phyloP scores from a whole-genome alignment of 2,113 vertebrate genomes.

The Neodontobutis hainanensis region DNA sequence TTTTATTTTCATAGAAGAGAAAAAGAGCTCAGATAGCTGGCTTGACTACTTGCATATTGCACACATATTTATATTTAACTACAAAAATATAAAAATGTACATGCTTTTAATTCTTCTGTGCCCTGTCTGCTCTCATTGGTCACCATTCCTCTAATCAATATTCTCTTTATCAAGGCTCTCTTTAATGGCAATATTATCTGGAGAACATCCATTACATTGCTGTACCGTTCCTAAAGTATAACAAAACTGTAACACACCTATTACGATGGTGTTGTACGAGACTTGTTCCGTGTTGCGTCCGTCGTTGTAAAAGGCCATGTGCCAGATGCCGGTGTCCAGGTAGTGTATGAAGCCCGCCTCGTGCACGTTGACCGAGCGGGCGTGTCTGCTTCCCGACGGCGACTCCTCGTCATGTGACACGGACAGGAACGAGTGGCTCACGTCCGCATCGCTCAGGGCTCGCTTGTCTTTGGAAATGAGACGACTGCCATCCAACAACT shows the following conservation, averaged over 20 bases:
- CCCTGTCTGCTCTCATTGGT: too few relatives aligned
- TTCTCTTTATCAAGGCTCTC: too few relatives aligned
- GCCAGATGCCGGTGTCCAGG: slow-evolving; percentile 97
- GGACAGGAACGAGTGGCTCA: slow-evolving; percentile 71
- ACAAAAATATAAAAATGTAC: too few relatives aligned
- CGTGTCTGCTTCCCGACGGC: slow-evolving; percentile 64
- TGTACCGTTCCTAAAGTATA: too few relatives aligned
- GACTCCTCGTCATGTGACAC: slow-evolving; percentile 70
- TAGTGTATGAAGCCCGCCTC: slow-evolving; percentile 97
- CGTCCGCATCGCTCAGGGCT: slow-evolving; percentile 82
- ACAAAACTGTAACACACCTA: slow-evolving; percentile 82
- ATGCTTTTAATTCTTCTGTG: too few relatives aligned
- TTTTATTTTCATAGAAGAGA: too few relatives aligned
- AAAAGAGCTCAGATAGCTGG: too few relatives aligned
- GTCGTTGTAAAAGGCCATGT: slow-evolving; percentile 97
- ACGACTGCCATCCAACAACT: slow-evolving; percentile 93
- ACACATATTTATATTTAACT: too few relatives aligned
- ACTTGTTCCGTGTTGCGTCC: slow-evolving; percentile 92
- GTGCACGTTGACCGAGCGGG: slow-evolving; percentile 87
- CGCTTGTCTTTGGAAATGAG: slow-evolving; percentile 92
- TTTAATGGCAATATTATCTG: too few relatives aligned
- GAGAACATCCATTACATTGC: too few relatives aligned
- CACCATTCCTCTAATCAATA: too few relatives aligned
- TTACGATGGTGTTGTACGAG: slow-evolving; percentile 93
- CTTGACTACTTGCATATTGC: too few relatives aligned